Percentiles rank a stretch among this genome's conserved stretches.
Conservation (phyloP, 1,140 invertebrate species). For the Ceratina japonica region DNA sequence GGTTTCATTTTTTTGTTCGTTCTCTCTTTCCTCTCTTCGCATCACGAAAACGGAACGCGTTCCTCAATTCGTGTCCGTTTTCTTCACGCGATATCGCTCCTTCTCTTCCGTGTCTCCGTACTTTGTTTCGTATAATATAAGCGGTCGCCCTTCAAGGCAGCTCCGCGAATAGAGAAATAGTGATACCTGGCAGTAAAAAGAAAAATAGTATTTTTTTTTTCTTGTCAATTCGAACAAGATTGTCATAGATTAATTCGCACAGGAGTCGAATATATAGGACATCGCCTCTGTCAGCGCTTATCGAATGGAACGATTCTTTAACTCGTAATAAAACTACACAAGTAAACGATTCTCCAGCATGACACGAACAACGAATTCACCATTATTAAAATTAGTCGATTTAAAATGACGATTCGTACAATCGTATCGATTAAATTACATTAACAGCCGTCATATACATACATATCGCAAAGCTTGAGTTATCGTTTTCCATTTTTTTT, state of each 20-base stretch:
- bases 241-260: constrained; percentile 48
- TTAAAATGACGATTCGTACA: constrained; percentile 26
- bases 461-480: constrained; percentile 6
- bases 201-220: constrained; percentile 42
- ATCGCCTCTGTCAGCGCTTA: constrained; percentile 10
- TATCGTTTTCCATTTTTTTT: not conserved
- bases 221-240: constrained; percentile 55
- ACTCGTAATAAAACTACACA: constrained; percentile 34
- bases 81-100: not conserved
- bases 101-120: not conserved
- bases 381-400: constrained; percentile 20
- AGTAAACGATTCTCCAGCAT: constrained; percentile 21
- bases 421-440: constrained; percentile 39
- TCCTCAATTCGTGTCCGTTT: not conserved
- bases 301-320: constrained; percentile 42
- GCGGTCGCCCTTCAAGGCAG: constrained; percentile 60
- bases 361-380: constrained; percentile 29
- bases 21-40: not conserved
- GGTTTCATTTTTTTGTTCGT: not conserved
- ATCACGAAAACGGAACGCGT: constrained; percentile 36
- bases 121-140: constrained; percentile 38
- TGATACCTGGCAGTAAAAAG: constrained; percentile 66
- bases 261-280: not conserved
- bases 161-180: constrained; percentile 48
- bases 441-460: constrained; percentile 1